A percentile compares a stretch with the other conserved stretches of the same genome.
phyloP scores from a whole-genome alignment of 1,140 invertebrate genomes.

The Paraescarpia echinospica region DNA sequence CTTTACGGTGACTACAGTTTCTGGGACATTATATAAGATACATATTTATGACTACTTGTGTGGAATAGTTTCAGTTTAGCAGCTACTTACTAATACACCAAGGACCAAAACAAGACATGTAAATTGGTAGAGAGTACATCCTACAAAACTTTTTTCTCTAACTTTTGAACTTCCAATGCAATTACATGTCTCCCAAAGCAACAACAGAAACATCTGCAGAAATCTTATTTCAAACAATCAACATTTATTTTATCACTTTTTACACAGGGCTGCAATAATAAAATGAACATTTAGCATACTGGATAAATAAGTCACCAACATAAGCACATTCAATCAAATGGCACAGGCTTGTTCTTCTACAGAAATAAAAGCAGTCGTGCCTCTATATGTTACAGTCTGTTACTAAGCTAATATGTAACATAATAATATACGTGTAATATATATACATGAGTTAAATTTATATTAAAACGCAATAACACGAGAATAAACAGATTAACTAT shows the following conservation, averaged over 20 bases:
- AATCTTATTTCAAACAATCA: not conserved
- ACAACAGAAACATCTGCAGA: not conserved
- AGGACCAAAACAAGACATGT: no score
- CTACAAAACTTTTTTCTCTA: not conserved
- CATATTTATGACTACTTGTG: no score
- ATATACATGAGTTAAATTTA: not conserved
- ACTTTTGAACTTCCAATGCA: not conserved
- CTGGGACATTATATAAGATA: no score
- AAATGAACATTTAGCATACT: not conserved
- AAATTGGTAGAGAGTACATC: not conserved
- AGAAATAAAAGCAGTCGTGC: not conserved
- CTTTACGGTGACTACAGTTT: no score
- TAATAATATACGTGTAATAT: not conserved
- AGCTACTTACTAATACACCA: no score
- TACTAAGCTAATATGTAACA: not conserved
- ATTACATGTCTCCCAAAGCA: not conserved
- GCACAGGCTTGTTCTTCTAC: not conserved
- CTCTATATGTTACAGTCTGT: not conserved
- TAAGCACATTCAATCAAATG: not conserved
- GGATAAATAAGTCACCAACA: not conserved
- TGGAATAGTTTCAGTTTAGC: no score
- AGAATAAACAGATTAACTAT: not conserved
- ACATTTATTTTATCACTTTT: not conserved
- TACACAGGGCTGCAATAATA: not conserved
- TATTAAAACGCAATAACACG: not conserved